A percentile compares a stretch with the other conserved stretches of the same genome.
phyloP scores from a whole-genome alignment of 2,113 vertebrate genomes.

The Erinaceus europaeus region DNA sequence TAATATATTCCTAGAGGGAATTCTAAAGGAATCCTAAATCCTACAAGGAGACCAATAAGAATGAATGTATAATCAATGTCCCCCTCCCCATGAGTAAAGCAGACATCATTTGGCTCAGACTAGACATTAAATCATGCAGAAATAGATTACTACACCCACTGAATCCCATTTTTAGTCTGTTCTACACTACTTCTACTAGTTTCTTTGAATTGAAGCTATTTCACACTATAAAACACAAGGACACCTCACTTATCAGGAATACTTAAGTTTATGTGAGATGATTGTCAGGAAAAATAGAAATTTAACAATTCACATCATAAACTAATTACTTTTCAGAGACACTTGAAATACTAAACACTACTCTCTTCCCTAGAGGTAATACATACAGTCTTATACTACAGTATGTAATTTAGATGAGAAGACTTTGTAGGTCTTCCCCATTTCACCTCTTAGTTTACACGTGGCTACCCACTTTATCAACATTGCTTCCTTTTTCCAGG shows the following conservation, averaged over 20 bases:
- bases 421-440: background rate
- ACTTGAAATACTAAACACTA: background rate
- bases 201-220: background rate
- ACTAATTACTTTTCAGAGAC: background rate
- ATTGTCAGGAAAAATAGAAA: background rate
- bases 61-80: background rate
- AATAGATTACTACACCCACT: background rate
- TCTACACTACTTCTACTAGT: background rate
- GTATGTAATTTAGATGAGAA: background rate
- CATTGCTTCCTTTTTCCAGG: background rate
- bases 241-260: background rate
- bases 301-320: background rate
- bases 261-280: background rate
- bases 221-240: background rate
- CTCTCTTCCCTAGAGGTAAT: background rate
- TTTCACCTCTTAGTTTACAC: background rate
- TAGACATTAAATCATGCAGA: background rate
- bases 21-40: no score
- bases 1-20: background rate
- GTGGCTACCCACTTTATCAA: rapidly evolving
- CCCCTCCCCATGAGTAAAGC: no score
- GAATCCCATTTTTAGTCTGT: background rate
- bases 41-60: background rate
- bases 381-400: background rate
- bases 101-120: background rate